Base-by-base conservation (phyloP, 2,113 vertebrate species). In the Hippocampus abdominalis region DNA sequence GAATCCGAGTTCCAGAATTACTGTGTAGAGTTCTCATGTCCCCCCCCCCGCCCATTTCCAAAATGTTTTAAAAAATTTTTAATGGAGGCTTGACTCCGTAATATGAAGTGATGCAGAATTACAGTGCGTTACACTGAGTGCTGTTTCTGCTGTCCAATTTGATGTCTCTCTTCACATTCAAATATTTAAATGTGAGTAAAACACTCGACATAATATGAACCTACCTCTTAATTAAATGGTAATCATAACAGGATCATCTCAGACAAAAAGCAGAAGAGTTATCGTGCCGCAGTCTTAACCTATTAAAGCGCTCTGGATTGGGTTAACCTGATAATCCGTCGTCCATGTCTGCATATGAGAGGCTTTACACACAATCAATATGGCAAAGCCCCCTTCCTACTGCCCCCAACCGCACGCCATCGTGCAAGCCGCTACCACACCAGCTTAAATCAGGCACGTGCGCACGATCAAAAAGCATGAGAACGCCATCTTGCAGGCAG, bases 291-390 rank as follows among this genome's bases (percentile, higher is more conserved):
- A 46, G 54, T 65, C 77, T 69, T 60, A 69, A 57, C 44, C 70
- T 64, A 64, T 64, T 44, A 66, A 85, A 88, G 11, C 29, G 20
- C 54, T 70, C 71, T 68, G 40, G 69, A 78, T 87, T 78, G 87
- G 72, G 81, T 84, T 82, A 89, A 85, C 87, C 86, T 87, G 74
- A 75, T 82, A 89, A 85, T 88, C 88, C 85, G 73, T 73, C 76
- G 60, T 79, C 36, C 15, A 21, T 79, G 78, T 85, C 71, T 81
- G 78, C 54, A 25, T 69, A 65, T 69, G 56, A 70, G 68, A 62
- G 69, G 83, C 72, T 91, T 91, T 84, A 81, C 65, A 77, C 77
- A 84, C 77, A 85, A 86, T 90, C 87, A 89, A 86, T 88, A 87
- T 80, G 79, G 88, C 87, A 73, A 83, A 71, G 5, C 21, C 5